Conservation (phyloP, 2,888 invertebrate genomes). For the Melipona bicolor region DNA sequence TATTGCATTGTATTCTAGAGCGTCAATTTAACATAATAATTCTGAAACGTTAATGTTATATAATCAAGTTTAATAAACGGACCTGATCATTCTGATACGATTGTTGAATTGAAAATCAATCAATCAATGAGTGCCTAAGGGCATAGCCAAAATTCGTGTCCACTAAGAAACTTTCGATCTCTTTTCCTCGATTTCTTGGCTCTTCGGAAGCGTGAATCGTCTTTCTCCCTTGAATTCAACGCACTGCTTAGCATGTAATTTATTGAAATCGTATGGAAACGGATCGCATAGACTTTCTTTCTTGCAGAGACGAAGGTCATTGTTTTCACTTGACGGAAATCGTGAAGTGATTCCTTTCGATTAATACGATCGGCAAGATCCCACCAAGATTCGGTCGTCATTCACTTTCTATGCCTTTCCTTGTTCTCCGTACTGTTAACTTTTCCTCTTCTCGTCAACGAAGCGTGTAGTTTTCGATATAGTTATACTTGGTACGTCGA, state of each 20-base stretch:
- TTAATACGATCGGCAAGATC: slow-evolving; percentile 43
- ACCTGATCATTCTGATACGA: background rate
- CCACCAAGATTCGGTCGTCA: slow-evolving; percentile 3
- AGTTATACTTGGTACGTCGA: background rate
- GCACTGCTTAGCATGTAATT: slow-evolving; percentile 70
- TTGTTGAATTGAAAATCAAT: background rate
- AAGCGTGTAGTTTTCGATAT: background rate
- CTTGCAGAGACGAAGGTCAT: slow-evolving; percentile 64
- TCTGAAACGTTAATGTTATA: background rate
- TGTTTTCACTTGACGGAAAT: slow-evolving; percentile 66
- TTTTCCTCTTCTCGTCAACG: slow-evolving; percentile 12
- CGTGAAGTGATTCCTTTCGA: slow-evolving; percentile 35
- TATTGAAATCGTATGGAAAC: slow-evolving; percentile 74
- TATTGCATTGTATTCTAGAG: background rate
- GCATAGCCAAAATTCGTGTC: slow-evolving; percentile 20
- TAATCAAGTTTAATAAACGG: background rate
- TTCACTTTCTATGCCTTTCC: slow-evolving; percentile 37
- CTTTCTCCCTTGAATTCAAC: slow-evolving; percentile 60
- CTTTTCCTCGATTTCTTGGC: slow-evolving; percentile 36
- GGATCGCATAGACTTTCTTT: slow-evolving; percentile 71
- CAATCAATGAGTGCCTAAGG: background rate
- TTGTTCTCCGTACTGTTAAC: background rate
- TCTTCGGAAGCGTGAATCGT: slow-evolving; percentile 33
- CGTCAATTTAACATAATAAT: too few species aligned
- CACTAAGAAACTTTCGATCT: slow-evolving; percentile 49